Evolutionary conservation across 2,113 vertebrate species (phyloP).

Genomic region (Zosterops japonicus): DNA sequence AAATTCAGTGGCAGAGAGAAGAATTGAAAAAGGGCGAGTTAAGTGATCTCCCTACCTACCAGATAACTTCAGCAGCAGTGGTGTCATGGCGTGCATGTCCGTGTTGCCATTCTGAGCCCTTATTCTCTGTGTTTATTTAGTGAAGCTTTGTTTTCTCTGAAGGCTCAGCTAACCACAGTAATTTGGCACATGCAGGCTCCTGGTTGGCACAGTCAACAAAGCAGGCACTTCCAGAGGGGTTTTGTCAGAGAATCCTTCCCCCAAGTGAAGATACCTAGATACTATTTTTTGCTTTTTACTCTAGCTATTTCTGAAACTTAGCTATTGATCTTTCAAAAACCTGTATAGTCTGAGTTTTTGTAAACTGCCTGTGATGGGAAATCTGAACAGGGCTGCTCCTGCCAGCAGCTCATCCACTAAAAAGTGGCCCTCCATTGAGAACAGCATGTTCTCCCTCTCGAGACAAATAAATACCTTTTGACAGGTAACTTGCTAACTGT

Average conservation of each 20-base stretch:
- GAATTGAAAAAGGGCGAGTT: neutral
- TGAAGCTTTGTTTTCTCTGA: neutral
- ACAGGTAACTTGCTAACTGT: neutral
- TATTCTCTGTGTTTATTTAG: neutral
- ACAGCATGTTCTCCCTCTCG: neutral
- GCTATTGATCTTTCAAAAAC: neutral
- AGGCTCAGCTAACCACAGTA: neutral
- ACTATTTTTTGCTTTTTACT: neutral
- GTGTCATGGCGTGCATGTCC: neutral
- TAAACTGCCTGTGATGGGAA: neutral
- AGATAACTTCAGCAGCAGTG: neutral
- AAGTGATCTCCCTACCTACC: neutral
- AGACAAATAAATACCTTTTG: neutral
- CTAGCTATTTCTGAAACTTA: neutral
- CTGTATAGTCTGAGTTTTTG: neutral
- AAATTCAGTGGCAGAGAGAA: neutral
- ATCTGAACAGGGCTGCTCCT: neutral
- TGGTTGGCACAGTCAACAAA: neutral
- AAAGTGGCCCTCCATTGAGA: neutral
- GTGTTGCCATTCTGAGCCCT: neutral
- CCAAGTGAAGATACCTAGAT: neutral
- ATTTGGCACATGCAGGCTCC: neutral
- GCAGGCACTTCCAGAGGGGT: neutral
- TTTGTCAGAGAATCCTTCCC: neutral
- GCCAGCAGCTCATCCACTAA: accelerated